A percentile compares a stretch with the other conserved stretches of the same genome.
Evolutionary conservation across 92 coral and sea anemone species (phyloP).

Genomic region (Heliopora coerulea): DNA sequence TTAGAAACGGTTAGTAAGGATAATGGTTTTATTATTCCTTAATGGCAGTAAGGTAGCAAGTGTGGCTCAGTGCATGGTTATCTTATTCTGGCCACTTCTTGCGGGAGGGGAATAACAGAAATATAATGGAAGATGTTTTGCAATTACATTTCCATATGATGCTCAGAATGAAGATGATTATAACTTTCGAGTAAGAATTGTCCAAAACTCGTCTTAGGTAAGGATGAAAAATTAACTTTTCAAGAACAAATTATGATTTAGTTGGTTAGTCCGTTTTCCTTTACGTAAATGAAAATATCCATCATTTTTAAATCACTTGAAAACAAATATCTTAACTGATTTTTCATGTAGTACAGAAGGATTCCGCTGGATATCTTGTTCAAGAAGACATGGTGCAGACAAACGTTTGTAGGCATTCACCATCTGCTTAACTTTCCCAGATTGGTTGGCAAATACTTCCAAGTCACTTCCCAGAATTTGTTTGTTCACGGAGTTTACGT

Average conservation of each 20-base stretch:
- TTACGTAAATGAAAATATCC: background rate
- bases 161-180: too few species aligned
- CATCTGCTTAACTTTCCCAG: conserved; percentile 35
- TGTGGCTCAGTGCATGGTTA: too few species aligned
- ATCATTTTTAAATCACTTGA: background rate
- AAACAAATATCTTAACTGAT: conserved; percentile 35
- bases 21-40: too few species aligned
- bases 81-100: too few species aligned
- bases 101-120: too few species aligned
- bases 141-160: too few species aligned
- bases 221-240: background rate
- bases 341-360: background rate
- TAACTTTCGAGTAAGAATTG: too few species aligned
- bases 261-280: conserved; percentile 9
- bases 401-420: conserved; percentile 36
- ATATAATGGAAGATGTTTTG: too few species aligned
- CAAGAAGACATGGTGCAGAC: conserved; percentile 21
- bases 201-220: too few species aligned
- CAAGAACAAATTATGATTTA: too few species aligned
- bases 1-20: too few species aligned
- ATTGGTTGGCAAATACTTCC: conserved; percentile 19
- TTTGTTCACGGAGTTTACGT: background rate
- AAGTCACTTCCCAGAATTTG: conserved; percentile 4
- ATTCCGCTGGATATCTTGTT: conserved; percentile 19
- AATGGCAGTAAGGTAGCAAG: too few species aligned